Evolutionary conservation across 2,888 invertebrate genomes (phyloP).

Genomic region (Itoplectis maculator): DNA sequence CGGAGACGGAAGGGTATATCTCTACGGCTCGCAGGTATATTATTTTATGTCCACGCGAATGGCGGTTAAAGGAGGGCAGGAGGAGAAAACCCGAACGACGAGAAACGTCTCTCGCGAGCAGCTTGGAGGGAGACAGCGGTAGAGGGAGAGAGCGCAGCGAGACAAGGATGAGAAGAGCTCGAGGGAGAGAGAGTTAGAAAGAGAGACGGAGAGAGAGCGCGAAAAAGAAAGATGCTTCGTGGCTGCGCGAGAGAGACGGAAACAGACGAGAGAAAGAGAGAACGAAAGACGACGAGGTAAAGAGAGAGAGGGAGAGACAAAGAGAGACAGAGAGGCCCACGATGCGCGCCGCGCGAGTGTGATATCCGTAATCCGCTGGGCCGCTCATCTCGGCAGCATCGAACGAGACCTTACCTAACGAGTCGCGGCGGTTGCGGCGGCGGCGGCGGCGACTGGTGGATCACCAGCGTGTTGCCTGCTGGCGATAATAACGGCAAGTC

Average conservation of each 20-base stretch:
- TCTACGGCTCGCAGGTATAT: constrained; percentile 14
- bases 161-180: neutral
- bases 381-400: constrained; percentile 12
- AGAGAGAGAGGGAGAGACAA: constrained; percentile 43
- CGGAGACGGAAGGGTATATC: neutral
- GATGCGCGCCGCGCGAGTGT: neutral
- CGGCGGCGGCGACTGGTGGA: constrained; percentile 56
- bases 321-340: constrained; percentile 10
- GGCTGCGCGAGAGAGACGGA: neutral
- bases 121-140: constrained; percentile 29
- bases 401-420: constrained; percentile 72
- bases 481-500: constrained; percentile 58
- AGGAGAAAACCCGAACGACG: constrained; percentile 56
- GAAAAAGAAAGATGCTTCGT: constrained; percentile 23
- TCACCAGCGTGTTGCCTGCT: constrained; percentile 66
- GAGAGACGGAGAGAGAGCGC: constrained; percentile 11
- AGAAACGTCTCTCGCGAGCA: constrained; percentile 55
- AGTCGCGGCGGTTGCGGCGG: constrained; percentile 52
- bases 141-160: neutral
- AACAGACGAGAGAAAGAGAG: neutral
- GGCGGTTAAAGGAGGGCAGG: constrained; percentile 65
- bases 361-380: constrained; percentile 7
- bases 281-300: constrained; percentile 18
- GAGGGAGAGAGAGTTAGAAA: constrained; percentile 28
- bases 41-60: constrained; percentile 59